Evolutionary conservation across 1,140 invertebrate genomes (phyloP), one percentile per base, ranked within the genome.

Genomic region (Rhyzopertha dominica): DNA sequence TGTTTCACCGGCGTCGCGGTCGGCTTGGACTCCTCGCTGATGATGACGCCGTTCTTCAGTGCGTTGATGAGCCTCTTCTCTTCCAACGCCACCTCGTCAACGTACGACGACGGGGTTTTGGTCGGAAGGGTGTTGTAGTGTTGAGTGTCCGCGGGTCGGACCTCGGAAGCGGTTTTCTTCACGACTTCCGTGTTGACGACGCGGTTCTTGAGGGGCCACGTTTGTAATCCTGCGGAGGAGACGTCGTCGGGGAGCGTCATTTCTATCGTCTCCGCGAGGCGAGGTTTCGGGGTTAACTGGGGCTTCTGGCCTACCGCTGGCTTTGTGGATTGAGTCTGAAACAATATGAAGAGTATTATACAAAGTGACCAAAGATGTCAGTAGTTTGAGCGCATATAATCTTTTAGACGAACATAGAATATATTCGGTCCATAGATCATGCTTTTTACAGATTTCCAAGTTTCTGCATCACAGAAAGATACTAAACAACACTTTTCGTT

Each of bases 61-160:
- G 85, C 85, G 49, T 86, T 79, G 49, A 89, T 81, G 26, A 90
- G 68, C 36, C 82, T 69, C 61, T 89, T 85, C 61, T 90, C 87
- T 61, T 88, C 86, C 1, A 82, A 72, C 1, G 83, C 82, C 2
- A 88, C 82, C 52, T 65, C 47, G 40, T 62, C 56, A 20, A 56
- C 48, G 23, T 20, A 36, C 31, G 45, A 38, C 5, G 25, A 34
- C 0, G 22, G 22, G 18, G 31, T 35, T 25, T 46, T 53, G 28
- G 29, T 24, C 8, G 46, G 45, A 13, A 49, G 17, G 8, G 45
- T 43, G 24, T 29, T 58, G 25, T 45, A 47, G 7, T 16, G 16
- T 19, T 13, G 31, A n/a, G 17, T 25, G 17, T 17, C 37, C 5
- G 37, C 10, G 12, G 53, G 35, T 32, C 44, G 38, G 12, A 55